phyloP scores from a whole-genome alignment of 2,797 vertebrate genomes.

The Pseudochaenichthys georgianus region DNA sequence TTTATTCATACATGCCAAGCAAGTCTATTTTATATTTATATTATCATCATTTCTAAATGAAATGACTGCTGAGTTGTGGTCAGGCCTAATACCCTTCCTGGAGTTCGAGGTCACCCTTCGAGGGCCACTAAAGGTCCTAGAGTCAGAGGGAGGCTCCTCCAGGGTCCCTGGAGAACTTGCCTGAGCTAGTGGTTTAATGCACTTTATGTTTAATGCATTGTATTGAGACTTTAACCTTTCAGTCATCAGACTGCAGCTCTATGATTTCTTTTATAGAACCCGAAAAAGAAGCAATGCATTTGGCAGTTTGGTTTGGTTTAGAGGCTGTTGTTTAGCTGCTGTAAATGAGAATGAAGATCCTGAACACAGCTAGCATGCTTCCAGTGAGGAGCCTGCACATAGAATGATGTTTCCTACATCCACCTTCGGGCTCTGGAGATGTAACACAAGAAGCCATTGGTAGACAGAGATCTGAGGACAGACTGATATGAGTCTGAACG shows the following conservation, averaged over 20 bases:
- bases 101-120: not conserved
- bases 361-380: not conserved
- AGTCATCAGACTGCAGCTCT: not conserved
- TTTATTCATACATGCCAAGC: too few species aligned
- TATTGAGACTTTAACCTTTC: not conserved
- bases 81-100: not conserved
- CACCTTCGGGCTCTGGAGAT: slow-evolving; percentile 2
- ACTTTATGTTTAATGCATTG: not conserved
- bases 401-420: not conserved
- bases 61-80: not conserved
- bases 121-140: not conserved
- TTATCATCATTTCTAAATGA: not conserved
- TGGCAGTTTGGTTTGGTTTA: slow-evolving; percentile 1
- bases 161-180: not conserved
- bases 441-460: not conserved
- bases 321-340: not conserved
- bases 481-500: not conserved
- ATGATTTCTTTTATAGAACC: not conserved
- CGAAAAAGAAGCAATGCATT: not conserved
- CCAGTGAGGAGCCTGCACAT: not conserved
- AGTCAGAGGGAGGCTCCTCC: not conserved
- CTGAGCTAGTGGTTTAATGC: not conserved
- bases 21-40: not conserved
- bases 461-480: not conserved
- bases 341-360: not conserved